phyloP scores from a whole-genome alignment of 2,797 vertebrate species.

The Neopelma chrysocephalum region DNA sequence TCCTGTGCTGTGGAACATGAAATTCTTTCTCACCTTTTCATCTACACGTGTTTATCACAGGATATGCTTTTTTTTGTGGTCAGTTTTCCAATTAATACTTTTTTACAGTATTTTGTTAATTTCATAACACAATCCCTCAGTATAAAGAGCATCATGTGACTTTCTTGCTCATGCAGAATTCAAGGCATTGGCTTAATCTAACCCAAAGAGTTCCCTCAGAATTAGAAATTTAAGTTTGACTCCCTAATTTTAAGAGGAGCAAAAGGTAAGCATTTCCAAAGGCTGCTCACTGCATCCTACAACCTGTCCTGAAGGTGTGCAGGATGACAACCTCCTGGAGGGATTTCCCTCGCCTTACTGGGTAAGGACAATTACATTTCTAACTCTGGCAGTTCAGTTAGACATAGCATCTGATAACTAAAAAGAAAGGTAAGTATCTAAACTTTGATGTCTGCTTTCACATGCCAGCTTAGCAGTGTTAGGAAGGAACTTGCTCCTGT shows the following conservation, averaged over 20 bases:
- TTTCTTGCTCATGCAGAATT: neutral
- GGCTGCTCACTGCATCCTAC: neutral
- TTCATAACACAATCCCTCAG: neutral
- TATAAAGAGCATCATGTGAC: rapidly evolving
- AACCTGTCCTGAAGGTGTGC: neutral
- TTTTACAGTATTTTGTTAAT: neutral
- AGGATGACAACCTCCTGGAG: neutral
- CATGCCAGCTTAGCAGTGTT: neutral
- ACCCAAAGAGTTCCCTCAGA: neutral
- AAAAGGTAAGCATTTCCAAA: neutral
- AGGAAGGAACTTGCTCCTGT: neutral
- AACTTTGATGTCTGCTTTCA: neutral
- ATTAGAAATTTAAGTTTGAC: neutral
- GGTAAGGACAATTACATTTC: neutral
- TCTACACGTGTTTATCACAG: rapidly evolving
- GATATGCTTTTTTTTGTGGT: neutral
- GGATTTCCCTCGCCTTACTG: neutral
- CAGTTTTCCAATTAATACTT: neutral
- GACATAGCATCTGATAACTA: neutral
- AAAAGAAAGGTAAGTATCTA: neutral
- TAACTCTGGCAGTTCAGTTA: neutral
- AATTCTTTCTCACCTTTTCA: neutral
- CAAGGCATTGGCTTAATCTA: neutral
- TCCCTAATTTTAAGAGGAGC: neutral
- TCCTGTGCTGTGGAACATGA: neutral